Evolutionary conservation across 2,888 invertebrate species (phyloP).

Genomic region (Crocallis elinguaria): DNA sequence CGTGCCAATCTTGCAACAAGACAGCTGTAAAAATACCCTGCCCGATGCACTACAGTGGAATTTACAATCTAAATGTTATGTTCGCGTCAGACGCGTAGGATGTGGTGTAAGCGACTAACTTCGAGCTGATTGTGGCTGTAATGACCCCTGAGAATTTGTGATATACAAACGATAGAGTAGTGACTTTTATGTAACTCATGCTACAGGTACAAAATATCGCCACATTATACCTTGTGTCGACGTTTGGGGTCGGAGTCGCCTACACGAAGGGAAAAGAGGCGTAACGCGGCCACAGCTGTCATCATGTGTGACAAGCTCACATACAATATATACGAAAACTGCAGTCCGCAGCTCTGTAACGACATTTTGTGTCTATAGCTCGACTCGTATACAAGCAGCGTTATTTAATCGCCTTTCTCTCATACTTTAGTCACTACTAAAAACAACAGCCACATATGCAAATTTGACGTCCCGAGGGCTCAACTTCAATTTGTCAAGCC

Average conservation of each 20-base stretch:
- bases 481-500: constrained; percentile 75
- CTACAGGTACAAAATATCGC: too few species aligned
- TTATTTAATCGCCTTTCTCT: constrained; percentile 4
- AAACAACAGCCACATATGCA: constrained; percentile 67
- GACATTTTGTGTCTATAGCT: too few species aligned
- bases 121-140: neutral
- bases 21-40: constrained; percentile 32
- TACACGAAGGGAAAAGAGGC: too few species aligned
- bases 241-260: too few species aligned
- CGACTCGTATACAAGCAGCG: neutral
- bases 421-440: constrained; percentile 19
- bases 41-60: constrained; percentile 21
- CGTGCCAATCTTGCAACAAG: constrained; percentile 2
- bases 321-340: too few species aligned
- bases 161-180: too few species aligned
- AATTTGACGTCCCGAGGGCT: constrained; percentile 61
- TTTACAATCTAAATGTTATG: constrained; percentile 36
- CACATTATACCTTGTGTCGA: too few species aligned
- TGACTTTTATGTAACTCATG: too few species aligned
- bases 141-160: too few species aligned
- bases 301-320: too few species aligned
- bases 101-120: neutral
- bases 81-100: constrained; percentile 24
- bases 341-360: neutral
- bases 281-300: too few species aligned